Conservation (phyloP, 2,797 vertebrate genomes). For the Manis crassicaudata region DNA sequence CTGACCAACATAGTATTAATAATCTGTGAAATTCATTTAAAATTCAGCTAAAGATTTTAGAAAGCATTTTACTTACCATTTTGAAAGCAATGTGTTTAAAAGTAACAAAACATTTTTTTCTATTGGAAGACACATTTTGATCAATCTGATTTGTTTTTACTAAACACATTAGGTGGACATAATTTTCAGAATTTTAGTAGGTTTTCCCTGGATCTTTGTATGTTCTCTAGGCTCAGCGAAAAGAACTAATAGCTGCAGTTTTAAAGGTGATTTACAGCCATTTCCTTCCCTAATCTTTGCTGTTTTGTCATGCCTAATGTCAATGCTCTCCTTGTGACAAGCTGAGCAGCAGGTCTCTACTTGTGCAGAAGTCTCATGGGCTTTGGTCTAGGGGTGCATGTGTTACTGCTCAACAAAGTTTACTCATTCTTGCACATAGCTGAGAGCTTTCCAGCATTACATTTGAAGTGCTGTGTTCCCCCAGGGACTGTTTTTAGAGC, state of each 20-base stretch:
- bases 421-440: background rate
- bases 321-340: background rate
- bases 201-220: background rate
- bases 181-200: background rate
- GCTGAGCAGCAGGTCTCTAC: background rate
- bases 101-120: background rate
- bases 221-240: background rate
- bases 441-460: background rate
- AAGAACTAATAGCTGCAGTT: background rate
- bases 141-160: background rate
- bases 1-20: background rate
- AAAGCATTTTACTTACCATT: background rate
- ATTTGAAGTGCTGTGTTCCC: background rate
- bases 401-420: background rate
- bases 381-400: background rate
- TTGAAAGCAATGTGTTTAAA: slow-evolving; percentile 3
- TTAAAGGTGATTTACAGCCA: background rate
- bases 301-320: background rate
- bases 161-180: background rate
- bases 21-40: background rate
- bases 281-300: background rate
- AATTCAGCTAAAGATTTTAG: background rate
- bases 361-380: background rate
- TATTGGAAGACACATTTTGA: background rate
- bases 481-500: background rate